phyloP scores from a whole-genome alignment of 2,888 invertebrate genomes.

The Platerodrilus igneus region DNA sequence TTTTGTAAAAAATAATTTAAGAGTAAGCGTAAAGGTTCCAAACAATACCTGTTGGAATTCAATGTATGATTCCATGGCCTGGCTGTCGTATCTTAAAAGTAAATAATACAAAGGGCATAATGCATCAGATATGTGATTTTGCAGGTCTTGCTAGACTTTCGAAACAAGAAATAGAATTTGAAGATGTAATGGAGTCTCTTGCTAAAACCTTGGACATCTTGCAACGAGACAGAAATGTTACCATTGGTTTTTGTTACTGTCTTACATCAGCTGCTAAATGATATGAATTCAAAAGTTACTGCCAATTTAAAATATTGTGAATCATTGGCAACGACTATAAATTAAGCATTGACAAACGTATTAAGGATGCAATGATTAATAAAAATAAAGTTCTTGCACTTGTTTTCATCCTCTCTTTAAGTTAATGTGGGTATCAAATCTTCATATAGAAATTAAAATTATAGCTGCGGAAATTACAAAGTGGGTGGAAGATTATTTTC shows the following conservation, averaged over 20 bases:
- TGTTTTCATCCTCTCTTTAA: not conserved
- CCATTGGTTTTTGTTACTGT: not conserved
- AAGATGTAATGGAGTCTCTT: not conserved
- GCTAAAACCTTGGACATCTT: not conserved
- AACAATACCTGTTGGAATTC: too few species aligned
- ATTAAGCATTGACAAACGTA: not conserved
- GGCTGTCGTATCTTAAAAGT: not conserved
- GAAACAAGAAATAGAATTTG: not conserved
- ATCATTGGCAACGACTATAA: not conserved
- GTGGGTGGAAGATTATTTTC: too few species aligned
- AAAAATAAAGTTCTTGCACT: not conserved
- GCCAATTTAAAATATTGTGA: not conserved
- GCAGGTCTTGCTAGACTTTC: not conserved
- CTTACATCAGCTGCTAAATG: not conserved
- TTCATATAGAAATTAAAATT: too few species aligned
- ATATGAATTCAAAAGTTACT: not conserved
- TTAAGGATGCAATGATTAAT: not conserved
- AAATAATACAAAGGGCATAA: not conserved
- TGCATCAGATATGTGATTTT: not conserved
- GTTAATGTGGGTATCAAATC: not conserved
- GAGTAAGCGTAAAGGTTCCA: too few species aligned
- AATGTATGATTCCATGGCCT: too few species aligned
- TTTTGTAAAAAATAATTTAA: not conserved
- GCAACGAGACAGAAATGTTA: not conserved
- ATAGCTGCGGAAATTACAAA: too few species aligned